Base-by-base conservation (phyloP, 1,140 invertebrate genomes). In the Protaetia brevitarsis region DNA sequence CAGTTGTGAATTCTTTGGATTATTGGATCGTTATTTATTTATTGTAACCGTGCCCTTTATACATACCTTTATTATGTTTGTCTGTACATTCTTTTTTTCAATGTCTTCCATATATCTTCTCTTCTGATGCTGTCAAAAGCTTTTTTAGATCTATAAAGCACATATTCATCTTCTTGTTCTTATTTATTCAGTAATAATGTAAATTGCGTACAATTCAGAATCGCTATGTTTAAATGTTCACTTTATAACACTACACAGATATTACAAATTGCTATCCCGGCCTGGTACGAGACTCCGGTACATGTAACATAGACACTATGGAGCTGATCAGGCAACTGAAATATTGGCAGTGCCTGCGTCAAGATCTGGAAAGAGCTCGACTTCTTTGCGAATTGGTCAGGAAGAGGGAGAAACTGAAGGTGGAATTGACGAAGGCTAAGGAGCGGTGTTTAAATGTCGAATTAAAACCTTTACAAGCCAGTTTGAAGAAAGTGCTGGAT, bases 381-480 rank as follows among this genome's bases (percentile, higher is more conserved):
- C 82, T 98, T 16, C 82, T 98, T 0, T 96, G 96, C 76, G 96
- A 98, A 79, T 80, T 98, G 63, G 94, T 98, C 5, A 85, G 96
- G 13, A 99, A 98, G 79, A 83, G 96, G 41, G 96, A 98, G 80
- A 96, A 96, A 78, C 79, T 95, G 1, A 99, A 99, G 79, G 87
- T 93, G 65, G 93, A 96, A 79, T 84, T 90, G 70, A 90, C 94
- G 6, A 89, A 89, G 81, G 85, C 88, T 2, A 89, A 88, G 77
- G 89, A 95, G 74, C 88, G 91, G 69, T 89, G 92, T 74, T 78
- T 93, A 31, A 87, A 89, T 77, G 87, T 94, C 65, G 84, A 93
- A 75, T 78, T 98, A 23, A 87, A 89, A 74, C 95, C 96, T 8
- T 83, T 95, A 19, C 87, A 90, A 64, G 87, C 90, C 37, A 87